A percentile compares a stretch with the other conserved stretches of the same genome.
Conservation (phyloP, 1,140 invertebrate species). For the Zaprionus davidi region DNA sequence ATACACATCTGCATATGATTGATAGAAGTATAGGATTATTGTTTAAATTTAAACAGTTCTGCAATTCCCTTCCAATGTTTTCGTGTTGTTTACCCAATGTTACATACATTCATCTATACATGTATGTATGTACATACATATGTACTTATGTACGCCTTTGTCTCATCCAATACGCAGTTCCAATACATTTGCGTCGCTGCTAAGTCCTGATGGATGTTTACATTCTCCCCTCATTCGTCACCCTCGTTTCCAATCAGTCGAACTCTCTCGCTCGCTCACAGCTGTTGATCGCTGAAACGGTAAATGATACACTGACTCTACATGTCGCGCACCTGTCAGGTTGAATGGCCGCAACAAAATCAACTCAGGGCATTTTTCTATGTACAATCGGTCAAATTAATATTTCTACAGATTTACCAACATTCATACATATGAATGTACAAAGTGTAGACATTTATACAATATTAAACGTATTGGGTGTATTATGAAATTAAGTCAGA, state of each 20-base stretch:
- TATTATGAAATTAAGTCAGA: neutral
- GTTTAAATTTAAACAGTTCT: neutral
- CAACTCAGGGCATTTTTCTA: neutral
- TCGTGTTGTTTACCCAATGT: neutral
- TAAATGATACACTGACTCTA: conserved; percentile 40
- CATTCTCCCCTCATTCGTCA: neutral
- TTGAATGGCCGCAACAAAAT: conserved; percentile 63
- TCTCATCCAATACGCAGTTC: conserved; percentile 17
- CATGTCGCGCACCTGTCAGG: conserved; percentile 61
- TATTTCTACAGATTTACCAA: neutral
- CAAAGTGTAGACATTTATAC: neutral
- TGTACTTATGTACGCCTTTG: neutral
- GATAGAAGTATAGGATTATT: neutral
- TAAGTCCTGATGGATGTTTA: conserved; percentile 22
- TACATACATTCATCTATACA: conserved; percentile 14
- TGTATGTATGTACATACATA: neutral
- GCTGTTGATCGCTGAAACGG: conserved; percentile 64
- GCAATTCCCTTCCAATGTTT: neutral
- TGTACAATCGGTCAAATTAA: neutral
- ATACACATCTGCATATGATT: conserved; percentile 1
- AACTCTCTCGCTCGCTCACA: conserved; percentile 44
- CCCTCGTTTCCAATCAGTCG: neutral
- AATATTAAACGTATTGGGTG: neutral
- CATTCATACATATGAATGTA: too few species aligned
- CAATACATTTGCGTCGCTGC: conserved; percentile 8